These are phyloP conservation scores for Leptogaster cylindrica DNA, from an alignment of 2,888 invertebrate genomes.

Conservation along the genomic window DNA sequence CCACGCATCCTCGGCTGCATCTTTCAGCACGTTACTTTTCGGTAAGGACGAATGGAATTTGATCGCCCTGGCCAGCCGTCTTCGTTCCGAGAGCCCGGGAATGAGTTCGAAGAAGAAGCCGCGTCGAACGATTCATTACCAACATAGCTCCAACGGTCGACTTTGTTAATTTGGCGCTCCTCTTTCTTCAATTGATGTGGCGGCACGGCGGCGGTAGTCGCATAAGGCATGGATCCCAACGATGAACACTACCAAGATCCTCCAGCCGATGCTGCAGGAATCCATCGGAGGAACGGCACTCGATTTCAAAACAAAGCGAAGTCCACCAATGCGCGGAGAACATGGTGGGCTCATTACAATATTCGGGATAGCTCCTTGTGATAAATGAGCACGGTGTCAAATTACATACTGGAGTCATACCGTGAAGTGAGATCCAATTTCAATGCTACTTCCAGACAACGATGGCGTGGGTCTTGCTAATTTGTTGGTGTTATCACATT, in stretches of 20 bases:
- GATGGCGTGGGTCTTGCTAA: too few relatives aligned
- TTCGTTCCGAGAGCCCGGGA: neutral
- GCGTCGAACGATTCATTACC: conserved; percentile 27
- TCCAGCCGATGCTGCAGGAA: neutral
- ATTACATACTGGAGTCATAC: neutral
- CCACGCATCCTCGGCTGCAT: conserved; percentile 5
- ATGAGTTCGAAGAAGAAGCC: conserved; percentile 30
- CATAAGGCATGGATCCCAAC: neutral
- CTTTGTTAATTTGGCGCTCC: neutral
- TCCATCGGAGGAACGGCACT: neutral
- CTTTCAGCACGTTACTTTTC: conserved; percentile 28
- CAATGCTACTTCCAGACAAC: too few relatives aligned
- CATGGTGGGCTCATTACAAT: neutral
- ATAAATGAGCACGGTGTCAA: conserved; percentile 4
- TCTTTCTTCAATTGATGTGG: conserved; percentile 10
- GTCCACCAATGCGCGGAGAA: neutral
- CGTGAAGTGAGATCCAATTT: too few relatives aligned
- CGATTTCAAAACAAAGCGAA: conserved; percentile 9
- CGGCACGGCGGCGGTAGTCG: neutral
- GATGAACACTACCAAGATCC: neutral
- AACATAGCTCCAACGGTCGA: neutral
- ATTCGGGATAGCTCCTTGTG: neutral
- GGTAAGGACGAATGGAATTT: conserved; percentile 42
- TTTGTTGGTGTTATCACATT: too few relatives aligned
- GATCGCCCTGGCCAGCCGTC: conserved; percentile 40